A percentile compares a stretch with the other conserved stretches of the same genome.
Evolutionary conservation across 2,113 vertebrate species (phyloP).

Genomic region (Vulpes lagopus): DNA sequence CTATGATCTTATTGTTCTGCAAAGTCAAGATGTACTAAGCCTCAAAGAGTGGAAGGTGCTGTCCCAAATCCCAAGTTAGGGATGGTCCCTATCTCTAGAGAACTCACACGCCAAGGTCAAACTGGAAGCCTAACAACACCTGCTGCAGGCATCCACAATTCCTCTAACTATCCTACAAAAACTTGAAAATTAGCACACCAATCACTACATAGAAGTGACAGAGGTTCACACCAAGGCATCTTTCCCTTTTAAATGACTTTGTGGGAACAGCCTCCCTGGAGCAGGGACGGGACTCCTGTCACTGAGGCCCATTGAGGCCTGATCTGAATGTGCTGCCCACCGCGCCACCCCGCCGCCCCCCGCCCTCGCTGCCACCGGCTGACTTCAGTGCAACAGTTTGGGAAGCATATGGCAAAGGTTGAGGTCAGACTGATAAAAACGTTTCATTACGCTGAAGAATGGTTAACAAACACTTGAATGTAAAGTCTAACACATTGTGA

Average conservation of each 20-base stretch:
- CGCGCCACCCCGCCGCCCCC: no score
- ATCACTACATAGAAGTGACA: neutral
- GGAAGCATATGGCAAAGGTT: slow-evolving; percentile 96
- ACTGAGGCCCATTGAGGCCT: neutral
- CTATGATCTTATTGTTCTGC: neutral
- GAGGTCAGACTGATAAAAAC: slow-evolving; percentile 96
- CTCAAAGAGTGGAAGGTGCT: neutral
- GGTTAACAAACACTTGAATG: slow-evolving; percentile 96
- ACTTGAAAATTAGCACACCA: slow-evolving; percentile 42
- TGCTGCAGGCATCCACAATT: slow-evolving; percentile 35
- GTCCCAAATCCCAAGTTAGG: neutral
- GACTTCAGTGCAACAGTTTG: slow-evolving; percentile 84
- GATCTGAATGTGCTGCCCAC: neutral
- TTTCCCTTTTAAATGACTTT: slow-evolving; percentile 44
- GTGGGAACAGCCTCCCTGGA: slow-evolving; percentile 58
- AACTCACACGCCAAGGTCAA: neutral
- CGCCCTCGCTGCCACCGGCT: neutral
- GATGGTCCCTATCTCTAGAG: neutral
- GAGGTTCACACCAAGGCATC: neutral
- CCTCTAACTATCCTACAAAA: slow-evolving; percentile 38
- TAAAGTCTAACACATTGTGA: slow-evolving; percentile 94
- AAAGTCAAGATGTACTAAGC: neutral
- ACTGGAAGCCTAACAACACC: neutral
- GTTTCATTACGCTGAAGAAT: slow-evolving; percentile 91
- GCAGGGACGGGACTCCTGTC: neutral